Percentiles rank a stretch among this genome's conserved stretches.
Conservation (phyloP, 2,113 vertebrate genomes). For the Xiphophorus maculatus region DNA sequence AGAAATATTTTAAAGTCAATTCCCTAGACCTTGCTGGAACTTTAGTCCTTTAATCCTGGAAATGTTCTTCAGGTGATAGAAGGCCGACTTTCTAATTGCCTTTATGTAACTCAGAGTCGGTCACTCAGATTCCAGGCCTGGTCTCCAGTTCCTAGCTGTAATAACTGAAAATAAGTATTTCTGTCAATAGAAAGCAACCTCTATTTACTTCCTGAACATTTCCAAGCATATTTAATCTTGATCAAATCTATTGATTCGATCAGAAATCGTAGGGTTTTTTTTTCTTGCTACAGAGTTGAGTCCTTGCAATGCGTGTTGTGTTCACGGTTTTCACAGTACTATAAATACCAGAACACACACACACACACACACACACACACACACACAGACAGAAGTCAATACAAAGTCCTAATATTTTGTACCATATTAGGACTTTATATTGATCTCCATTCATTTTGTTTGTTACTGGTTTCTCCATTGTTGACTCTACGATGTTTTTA, state of each 20-base stretch:
- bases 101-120: too few relatives aligned
- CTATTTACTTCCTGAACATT: constrained; percentile 1
- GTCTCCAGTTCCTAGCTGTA: too few relatives aligned
- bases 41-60: too few relatives aligned
- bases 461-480: too few relatives aligned
- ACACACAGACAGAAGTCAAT: not conserved
- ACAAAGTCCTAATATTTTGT: not conserved
- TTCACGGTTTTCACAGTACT: not conserved
- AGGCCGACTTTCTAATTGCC: too few relatives aligned
- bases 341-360: not conserved
- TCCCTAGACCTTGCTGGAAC: too few relatives aligned
- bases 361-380: not conserved
- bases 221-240: not conserved
- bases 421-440: not conserved
- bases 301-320: not conserved
- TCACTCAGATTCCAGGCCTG: too few relatives aligned
- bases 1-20: too few relatives aligned
- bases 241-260: not conserved
- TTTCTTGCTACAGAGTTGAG: not conserved
- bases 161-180: not conserved
- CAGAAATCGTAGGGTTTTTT: not conserved
- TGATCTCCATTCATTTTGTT: not conserved
- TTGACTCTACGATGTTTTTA: too few relatives aligned
- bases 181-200: not conserved
- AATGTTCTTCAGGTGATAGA: too few relatives aligned